Conservation (phyloP, 2,797 vertebrate species). For the Paedocypris micromegethes region DNA sequence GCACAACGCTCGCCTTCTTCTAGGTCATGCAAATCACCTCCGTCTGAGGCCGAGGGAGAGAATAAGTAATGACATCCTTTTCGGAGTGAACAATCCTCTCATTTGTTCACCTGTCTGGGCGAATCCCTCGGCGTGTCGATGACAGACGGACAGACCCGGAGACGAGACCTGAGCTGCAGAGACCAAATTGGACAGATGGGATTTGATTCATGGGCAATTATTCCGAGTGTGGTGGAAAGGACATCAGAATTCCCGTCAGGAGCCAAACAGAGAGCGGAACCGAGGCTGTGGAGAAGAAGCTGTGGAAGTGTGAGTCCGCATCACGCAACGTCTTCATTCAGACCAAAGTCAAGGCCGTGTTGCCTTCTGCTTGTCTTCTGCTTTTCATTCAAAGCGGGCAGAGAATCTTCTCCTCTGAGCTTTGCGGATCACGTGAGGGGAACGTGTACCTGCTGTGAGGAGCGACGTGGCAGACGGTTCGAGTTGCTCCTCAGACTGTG, state of each 20-base stretch:
- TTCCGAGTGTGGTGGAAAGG: slow-evolving; percentile 33
- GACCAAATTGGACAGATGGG: slow-evolving; percentile 43
- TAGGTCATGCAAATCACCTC: slow-evolving; percentile 26
- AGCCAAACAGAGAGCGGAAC: slow-evolving; percentile 11
- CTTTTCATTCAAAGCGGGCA: too few relatives aligned
- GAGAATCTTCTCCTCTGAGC: too few relatives aligned
- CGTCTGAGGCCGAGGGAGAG: slow-evolving; percentile 10
- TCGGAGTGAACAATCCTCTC: slow-evolving; percentile 32
- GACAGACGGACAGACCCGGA: slow-evolving; percentile 25
- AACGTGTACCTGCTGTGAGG: too few relatives aligned
- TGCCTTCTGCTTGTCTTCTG: background rate
- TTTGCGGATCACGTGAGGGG: too few relatives aligned
- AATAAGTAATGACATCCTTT: slow-evolving; percentile 27
- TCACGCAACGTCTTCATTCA: background rate
- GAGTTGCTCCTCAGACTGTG: too few relatives aligned
- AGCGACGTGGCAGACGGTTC: too few relatives aligned
- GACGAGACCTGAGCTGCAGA: slow-evolving; percentile 22
- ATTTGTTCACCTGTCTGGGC: slow-evolving; percentile 25
- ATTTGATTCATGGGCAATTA: slow-evolving; percentile 41
- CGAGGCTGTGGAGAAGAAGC: background rate
- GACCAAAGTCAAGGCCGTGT: background rate
- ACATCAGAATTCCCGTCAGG: slow-evolving; percentile 28
- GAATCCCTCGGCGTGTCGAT: slow-evolving; percentile 27
- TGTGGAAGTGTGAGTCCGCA: background rate
- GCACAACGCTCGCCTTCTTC: slow-evolving; percentile 23